Percentiles rank a stretch among this genome's conserved stretches.
Conservation (phyloP, 1,140 invertebrate genomes). For the Dicyema japonicum region DNA sequence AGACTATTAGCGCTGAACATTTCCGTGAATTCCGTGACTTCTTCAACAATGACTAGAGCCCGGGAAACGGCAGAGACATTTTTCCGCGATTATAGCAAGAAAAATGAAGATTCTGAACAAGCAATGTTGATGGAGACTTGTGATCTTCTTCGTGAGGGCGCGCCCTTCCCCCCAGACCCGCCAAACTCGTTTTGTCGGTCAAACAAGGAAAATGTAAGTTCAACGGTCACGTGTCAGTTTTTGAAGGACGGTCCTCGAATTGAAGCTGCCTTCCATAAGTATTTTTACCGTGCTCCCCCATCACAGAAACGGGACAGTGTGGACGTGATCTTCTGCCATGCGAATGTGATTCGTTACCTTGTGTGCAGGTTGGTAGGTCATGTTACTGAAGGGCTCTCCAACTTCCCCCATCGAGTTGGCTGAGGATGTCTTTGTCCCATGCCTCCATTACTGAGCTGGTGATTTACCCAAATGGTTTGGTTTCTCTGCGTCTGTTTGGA, state of each 20-base stretch:
- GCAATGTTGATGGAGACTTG: too few species aligned
- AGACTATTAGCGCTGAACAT: constrained; percentile 31
- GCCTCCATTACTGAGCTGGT: constrained; percentile 62
- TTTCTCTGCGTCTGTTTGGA: constrained; percentile 39
- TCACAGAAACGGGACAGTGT: constrained; percentile 46
- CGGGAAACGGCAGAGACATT: too few species aligned
- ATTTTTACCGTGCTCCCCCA: constrained; percentile 53
- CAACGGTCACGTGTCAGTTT: constrained; percentile 34
- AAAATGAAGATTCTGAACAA: too few species aligned
- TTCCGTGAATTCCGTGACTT: constrained; percentile 38
- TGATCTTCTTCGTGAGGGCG: constrained; percentile 55
- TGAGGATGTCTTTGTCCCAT: constrained; percentile 55
- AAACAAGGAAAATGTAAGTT: constrained; percentile 1
- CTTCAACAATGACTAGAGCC: constrained; percentile 66
- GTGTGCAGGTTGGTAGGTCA: constrained; percentile 40
- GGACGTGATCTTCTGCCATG: constrained; percentile 75
- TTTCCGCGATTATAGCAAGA: too few species aligned
- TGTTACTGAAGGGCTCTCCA: constrained; percentile 44
- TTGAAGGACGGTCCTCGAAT: constrained; percentile 69
- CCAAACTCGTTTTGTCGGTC: constrained; percentile 21
- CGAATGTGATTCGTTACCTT: constrained; percentile 87
- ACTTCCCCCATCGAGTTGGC: constrained; percentile 75
- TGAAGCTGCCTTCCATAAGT: constrained; percentile 67
- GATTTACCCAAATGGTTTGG: constrained; percentile 48
- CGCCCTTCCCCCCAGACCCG: constrained; percentile 55